Percentiles rank a stretch among this genome's conserved stretches.
Evolutionary conservation across 2,888 invertebrate species (phyloP).

Genomic region (Perdita meconis): DNA sequence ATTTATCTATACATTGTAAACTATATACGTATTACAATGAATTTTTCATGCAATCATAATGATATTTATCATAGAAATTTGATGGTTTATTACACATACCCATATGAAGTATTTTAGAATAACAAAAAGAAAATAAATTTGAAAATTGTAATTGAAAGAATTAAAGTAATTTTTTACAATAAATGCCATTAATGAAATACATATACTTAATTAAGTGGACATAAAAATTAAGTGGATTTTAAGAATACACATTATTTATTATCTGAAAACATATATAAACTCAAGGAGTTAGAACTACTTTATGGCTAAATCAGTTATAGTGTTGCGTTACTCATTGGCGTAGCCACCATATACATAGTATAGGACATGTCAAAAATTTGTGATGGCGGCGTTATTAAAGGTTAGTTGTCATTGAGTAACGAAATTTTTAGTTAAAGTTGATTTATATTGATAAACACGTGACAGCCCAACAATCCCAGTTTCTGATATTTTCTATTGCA

Average conservation of each 20-base stretch:
- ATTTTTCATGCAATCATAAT: neutral
- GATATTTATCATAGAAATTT: neutral
- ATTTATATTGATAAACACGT: conserved; percentile 29
- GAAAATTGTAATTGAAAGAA: neutral
- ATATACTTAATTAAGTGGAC: neutral
- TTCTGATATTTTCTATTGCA: conserved; percentile 1
- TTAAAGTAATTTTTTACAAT: neutral
- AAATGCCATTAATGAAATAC: neutral
- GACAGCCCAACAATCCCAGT: conserved; percentile 1
- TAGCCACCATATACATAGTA: conserved; percentile 51
- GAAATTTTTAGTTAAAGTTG: conserved; percentile 43
- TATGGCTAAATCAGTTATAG: conserved; percentile 31
- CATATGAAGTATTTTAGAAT: too few relatives aligned
- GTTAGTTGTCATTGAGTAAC: conserved; percentile 79
- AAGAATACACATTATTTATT: neutral
- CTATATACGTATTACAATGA: too few relatives aligned
- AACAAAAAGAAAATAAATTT: too few relatives aligned
- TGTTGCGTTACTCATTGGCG: conserved; percentile 48
- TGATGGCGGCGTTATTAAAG: conserved; percentile 83
- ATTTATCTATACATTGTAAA: too few relatives aligned
- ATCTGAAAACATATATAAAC: conserved; percentile 6
- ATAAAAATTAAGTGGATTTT: neutral
- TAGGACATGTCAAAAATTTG: conserved; percentile 81
- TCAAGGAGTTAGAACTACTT: conserved; percentile 13
- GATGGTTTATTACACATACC: neutral